Conservation (phyloP, 2,888 invertebrate genomes). For the Caradrina clavipalpis region DNA sequence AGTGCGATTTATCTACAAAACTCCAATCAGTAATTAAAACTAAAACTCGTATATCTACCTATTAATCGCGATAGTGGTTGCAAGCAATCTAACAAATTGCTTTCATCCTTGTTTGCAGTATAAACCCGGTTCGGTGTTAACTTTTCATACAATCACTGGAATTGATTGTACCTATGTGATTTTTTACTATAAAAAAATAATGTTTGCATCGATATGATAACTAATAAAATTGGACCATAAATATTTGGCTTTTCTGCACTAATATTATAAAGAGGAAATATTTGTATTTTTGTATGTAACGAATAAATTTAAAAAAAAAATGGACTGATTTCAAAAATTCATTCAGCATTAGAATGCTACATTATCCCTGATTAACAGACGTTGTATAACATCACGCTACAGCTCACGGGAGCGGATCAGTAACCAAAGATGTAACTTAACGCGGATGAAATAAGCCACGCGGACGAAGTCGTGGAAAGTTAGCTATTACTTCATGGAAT, state of each 20-base stretch:
- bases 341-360: too few relatives aligned
- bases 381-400: too few relatives aligned
- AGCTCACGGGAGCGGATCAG: too few relatives aligned
- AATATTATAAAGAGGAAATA: too few relatives aligned
- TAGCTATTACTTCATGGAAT: too few relatives aligned
- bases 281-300: too few relatives aligned
- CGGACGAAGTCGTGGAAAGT: too few relatives aligned
- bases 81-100: constrained; percentile 38
- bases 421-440: too few relatives aligned
- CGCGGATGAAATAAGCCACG: too few relatives aligned
- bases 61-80: constrained; percentile 27
- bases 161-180: constrained; percentile 14
- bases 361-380: too few relatives aligned
- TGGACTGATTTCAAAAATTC: too few relatives aligned
- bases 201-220: constrained; percentile 30
- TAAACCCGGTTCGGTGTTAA: constrained; percentile 14
- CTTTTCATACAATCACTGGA: constrained; percentile 33
- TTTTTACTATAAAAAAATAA: constrained; percentile 13
- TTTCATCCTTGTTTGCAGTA: constrained; percentile 24
- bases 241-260: background rate
- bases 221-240: background rate
- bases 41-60: background rate
- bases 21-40: background rate
- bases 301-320: too few relatives aligned
- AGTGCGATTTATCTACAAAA: background rate